Evolutionary conservation across 2,888 invertebrate species (phyloP).

Genomic region (Hypselothyrea guttata): DNA sequence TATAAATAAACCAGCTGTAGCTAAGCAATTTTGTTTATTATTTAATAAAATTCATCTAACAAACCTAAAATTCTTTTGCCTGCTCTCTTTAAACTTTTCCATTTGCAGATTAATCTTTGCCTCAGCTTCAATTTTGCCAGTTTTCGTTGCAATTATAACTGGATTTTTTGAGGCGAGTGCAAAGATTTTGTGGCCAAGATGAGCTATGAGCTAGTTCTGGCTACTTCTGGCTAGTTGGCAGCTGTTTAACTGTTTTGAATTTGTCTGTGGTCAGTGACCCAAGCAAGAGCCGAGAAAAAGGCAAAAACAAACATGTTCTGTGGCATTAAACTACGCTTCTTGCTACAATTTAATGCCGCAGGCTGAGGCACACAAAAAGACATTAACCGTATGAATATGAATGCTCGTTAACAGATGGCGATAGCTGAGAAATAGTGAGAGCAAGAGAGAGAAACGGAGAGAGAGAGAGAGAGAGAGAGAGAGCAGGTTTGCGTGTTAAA

Average conservation of each 20-base stretch:
- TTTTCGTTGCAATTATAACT: neutral
- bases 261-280: constrained; percentile 76
- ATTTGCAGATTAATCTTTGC: too few relatives aligned
- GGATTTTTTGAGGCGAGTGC: neutral
- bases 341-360: constrained; percentile 53
- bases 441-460: neutral
- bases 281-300: constrained; percentile 11
- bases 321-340: constrained; percentile 33
- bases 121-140: too few relatives aligned
- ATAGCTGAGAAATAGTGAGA: too few relatives aligned
- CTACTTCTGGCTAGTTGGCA: constrained; percentile 24
- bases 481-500: constrained; percentile 52
- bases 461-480: neutral
- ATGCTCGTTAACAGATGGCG: constrained; percentile 54
- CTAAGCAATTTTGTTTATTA: too few relatives aligned
- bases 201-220: constrained; percentile 14
- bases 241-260: constrained; percentile 63
- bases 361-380: constrained; percentile 35
- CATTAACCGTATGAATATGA: constrained; percentile 66
- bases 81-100: too few relatives aligned
- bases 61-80: too few relatives aligned
- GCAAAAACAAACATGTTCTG: constrained; percentile 61
- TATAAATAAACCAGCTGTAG: too few relatives aligned
- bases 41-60: too few relatives aligned
- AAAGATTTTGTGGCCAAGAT: neutral